These are phyloP conservation scores for Sebastes dallii DNA, from an alignment of 2,797 vertebrate genomes.

Conservation along the genomic window DNA sequence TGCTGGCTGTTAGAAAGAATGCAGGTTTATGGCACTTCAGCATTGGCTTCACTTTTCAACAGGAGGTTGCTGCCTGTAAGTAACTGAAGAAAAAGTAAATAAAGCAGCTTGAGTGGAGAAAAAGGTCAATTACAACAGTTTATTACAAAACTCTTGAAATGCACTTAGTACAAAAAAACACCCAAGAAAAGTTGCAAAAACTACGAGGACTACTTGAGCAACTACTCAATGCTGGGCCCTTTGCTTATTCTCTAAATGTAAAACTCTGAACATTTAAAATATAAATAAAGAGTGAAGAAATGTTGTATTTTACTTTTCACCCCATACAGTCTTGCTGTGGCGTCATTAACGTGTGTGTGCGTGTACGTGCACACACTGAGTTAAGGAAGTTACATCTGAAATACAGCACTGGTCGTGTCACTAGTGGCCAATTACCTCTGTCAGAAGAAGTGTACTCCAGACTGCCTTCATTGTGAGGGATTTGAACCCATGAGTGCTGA, in stretches of 20 bases:
- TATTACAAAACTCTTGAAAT: too few relatives aligned
- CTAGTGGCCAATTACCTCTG: slow-evolving; percentile 86
- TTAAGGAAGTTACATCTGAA: slow-evolving; percentile 64
- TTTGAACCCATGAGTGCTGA: slow-evolving; percentile 76
- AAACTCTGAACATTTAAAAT: neutral
- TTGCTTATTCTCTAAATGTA: neutral
- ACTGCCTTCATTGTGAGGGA: slow-evolving; percentile 77
- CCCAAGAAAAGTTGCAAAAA: too few relatives aligned
- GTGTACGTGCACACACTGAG: neutral
- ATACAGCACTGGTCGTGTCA: slow-evolving; percentile 77
- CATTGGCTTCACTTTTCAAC: too few relatives aligned
- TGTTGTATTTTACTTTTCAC: neutral
- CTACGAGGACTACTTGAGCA: too few relatives aligned
- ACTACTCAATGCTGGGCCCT: neutral
- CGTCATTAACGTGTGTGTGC: neutral
- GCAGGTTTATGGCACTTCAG: too few relatives aligned
- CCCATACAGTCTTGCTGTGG: neutral
- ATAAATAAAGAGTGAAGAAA: neutral
- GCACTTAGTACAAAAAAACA: neutral
- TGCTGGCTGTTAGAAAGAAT: too few relatives aligned
- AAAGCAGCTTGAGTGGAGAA: neutral
- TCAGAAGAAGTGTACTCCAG: slow-evolving; percentile 72
- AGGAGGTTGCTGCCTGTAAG: too few relatives aligned
- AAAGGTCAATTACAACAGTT: too few relatives aligned
- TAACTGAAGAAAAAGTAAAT: neutral